Evolutionary conservation across 2,797 vertebrate genomes (phyloP).

Genomic region (Syngnathus acus): DNA sequence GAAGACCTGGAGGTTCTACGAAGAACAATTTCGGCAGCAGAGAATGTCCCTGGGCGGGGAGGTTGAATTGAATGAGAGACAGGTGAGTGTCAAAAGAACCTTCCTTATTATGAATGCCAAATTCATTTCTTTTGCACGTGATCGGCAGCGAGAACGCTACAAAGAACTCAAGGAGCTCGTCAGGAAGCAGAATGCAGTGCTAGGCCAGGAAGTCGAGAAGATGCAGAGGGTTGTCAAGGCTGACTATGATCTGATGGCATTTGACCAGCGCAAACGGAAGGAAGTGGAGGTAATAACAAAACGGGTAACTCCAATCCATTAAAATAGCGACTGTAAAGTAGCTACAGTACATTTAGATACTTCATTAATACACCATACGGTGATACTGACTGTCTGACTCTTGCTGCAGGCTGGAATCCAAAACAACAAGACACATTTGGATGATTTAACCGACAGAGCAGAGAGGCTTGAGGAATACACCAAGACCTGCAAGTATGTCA

Average conservation of each 20-base stretch:
- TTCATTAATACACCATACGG: too few relatives aligned
- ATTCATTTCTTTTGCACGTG: background rate
- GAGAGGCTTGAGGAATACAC: constrained; percentile 83
- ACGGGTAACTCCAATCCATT: background rate
- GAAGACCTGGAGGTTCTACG: constrained; percentile 69
- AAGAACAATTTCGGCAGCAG: constrained; percentile 69
- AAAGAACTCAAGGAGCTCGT: constrained; percentile 79
- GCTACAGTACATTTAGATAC: too few relatives aligned
- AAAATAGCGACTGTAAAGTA: background rate
- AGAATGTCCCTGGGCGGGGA: constrained; percentile 40
- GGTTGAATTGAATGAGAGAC: constrained; percentile 75
- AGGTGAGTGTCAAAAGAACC: constrained; percentile 66
- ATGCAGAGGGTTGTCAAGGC: constrained; percentile 79
- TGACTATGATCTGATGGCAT: constrained; percentile 74
- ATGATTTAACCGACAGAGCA: constrained; percentile 71
- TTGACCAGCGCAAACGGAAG: constrained; percentile 74
- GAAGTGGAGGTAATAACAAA: constrained; percentile 74
- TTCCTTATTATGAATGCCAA: background rate
- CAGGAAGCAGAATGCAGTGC: constrained; percentile 69
- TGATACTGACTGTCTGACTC: background rate
- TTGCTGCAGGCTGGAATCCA: constrained; percentile 74
- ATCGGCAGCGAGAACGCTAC: constrained; percentile 73
- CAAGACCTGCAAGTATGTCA: constrained; percentile 73
- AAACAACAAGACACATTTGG: constrained; percentile 70
- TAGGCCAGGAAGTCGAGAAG: constrained; percentile 79